Conservation (phyloP, 2,888 invertebrate species). For the Mythimna loreyi region DNA sequence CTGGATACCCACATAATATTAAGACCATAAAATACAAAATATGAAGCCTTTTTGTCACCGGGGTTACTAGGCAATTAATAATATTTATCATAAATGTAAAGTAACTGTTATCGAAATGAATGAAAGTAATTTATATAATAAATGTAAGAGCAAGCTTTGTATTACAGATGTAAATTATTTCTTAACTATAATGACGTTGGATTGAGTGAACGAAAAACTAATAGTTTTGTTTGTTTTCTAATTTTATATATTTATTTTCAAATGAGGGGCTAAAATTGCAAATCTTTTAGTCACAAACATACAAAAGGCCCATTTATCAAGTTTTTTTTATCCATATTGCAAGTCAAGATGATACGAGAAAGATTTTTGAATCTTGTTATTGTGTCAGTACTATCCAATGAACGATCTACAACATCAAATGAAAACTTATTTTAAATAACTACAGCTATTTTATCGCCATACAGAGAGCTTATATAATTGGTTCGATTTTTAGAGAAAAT, state of each 20-base stretch:
- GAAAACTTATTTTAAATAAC: background rate
- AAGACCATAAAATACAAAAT: slow-evolving; percentile 8
- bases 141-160: slow-evolving; percentile 32
- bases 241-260: slow-evolving; percentile 3
- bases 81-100: slow-evolving; percentile 15
- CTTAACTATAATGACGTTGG: slow-evolving; percentile 4
- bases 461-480: background rate
- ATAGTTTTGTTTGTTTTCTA: background rate
- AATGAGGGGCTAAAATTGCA: background rate
- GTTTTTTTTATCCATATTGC: background rate
- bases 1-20: background rate
- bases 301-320: background rate
- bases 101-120: slow-evolving; percentile 34
- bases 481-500: slow-evolving; percentile 2
- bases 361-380: slow-evolving; percentile 17
- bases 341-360: slow-evolving; percentile 1
- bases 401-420: background rate
- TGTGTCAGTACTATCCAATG: background rate
- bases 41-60: background rate
- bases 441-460: background rate
- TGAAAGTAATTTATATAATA: slow-evolving; percentile 34
- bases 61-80: slow-evolving; percentile 11
- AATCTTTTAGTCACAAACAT: slow-evolving; percentile 6
- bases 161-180: slow-evolving; percentile 19
- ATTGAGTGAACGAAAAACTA: slow-evolving; percentile 7